A percentile compares a stretch with the other conserved stretches of the same genome.
These are phyloP conservation scores for Etheostoma spectabile DNA, from an alignment of 2,113 vertebrate genomes.

Conservation along the genomic window DNA sequence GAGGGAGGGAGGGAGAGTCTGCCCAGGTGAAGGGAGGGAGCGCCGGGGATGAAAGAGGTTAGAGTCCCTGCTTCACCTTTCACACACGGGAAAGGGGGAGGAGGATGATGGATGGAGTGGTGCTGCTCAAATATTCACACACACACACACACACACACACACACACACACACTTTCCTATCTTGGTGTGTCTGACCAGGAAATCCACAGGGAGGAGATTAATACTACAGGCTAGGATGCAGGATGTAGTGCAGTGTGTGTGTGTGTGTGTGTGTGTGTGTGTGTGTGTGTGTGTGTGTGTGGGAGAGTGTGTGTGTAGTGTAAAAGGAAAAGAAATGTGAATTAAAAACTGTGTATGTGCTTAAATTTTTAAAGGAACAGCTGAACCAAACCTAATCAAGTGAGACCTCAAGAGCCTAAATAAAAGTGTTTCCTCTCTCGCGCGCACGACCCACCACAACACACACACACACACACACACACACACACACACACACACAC, in stretches of 20 bases:
- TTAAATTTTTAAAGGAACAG: neutral
- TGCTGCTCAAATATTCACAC: slow-evolving; percentile 36
- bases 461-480: too few species aligned
- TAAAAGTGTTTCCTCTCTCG: too few species aligned
- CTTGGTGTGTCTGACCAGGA: slow-evolving; percentile 44
- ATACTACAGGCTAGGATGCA: slow-evolving; percentile 27
- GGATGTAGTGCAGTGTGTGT: slow-evolving; percentile 12
- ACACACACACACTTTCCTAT: slow-evolving; percentile 24
- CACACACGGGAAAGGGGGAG: neutral
- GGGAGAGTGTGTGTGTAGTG: too few species aligned
- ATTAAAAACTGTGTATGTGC: neutral
- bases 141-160: slow-evolving; percentile 18
- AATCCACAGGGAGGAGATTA: slow-evolving; percentile 54
- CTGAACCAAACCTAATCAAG: neutral
- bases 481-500: too few species aligned
- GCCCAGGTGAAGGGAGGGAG: slow-evolving; percentile 17
- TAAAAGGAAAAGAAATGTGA: neutral
- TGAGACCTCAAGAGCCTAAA: too few species aligned
- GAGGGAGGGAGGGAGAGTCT: neutral
- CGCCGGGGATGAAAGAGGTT: slow-evolving; percentile 1
- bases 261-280: slow-evolving; percentile 36
- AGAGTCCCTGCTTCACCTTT: slow-evolving; percentile 30
- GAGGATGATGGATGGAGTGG: slow-evolving; percentile 8
- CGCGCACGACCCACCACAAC: too few species aligned
- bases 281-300: slow-evolving; percentile 14